A percentile compares a stretch with the other conserved stretches of the same genome.
Evolutionary conservation across 2,888 invertebrate genomes (phyloP).

Genomic region (Zele albiditarsus): DNA sequence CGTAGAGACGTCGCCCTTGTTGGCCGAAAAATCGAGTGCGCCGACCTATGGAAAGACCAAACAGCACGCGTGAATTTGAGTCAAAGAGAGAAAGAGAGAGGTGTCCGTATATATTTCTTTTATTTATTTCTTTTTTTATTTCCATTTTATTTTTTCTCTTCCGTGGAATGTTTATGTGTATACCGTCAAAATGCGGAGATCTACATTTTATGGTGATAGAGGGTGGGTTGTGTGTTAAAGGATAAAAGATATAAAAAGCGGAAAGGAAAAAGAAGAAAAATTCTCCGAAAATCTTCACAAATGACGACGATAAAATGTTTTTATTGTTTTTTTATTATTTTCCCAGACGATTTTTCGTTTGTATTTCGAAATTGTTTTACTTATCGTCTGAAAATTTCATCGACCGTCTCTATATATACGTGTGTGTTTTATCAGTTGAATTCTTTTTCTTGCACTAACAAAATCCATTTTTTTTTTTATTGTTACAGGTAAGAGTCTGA

Average conservation of each 20-base stretch:
- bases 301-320: background rate
- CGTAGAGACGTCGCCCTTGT: conserved; percentile 32
- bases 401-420: background rate
- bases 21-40: conserved; percentile 15
- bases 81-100: background rate
- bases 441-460: background rate
- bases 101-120: background rate
- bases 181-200: conserved; percentile 6
- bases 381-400: conserved; percentile 42
- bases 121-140: background rate
- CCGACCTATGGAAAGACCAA: conserved; percentile 15
- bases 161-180: conserved; percentile 1
- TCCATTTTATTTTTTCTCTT: background rate
- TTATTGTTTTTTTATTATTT: background rate
- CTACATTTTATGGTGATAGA: conserved; percentile 7
- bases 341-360: background rate
- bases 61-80: background rate
- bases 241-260: background rate
- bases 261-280: background rate
- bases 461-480: conserved; percentile 19
- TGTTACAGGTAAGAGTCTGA: conserved; percentile 37
- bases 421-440: background rate
- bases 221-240: background rate
- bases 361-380: background rate
- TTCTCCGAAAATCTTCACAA: conserved; percentile 6